These are phyloP conservation scores for Cephus rjabovi DNA, from an alignment of 2,888 invertebrate genomes.

Conservation along the genomic window DNA sequence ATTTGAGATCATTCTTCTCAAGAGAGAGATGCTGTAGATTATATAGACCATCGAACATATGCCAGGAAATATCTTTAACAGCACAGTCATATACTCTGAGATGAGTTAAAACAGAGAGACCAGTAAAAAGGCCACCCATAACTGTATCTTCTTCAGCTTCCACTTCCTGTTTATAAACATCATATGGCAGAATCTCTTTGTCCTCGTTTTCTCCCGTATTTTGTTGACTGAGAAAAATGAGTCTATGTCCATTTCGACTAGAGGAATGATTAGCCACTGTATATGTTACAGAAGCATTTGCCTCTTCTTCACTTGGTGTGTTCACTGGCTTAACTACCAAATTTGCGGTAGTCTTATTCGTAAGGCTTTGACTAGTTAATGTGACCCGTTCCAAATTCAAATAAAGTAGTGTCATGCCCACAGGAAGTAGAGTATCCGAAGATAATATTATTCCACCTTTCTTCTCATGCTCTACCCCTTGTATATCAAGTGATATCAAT, in stretches of 20 bases:
- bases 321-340: conserved; percentile 51
- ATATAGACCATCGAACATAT: conserved; percentile 76
- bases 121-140: conserved; percentile 65
- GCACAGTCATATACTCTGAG: conserved; percentile 73
- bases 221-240: conserved; percentile 56
- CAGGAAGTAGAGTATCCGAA: conserved; percentile 49
- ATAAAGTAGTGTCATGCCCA: conserved; percentile 50
- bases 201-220: conserved; percentile 56
- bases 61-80: conserved; percentile 74
- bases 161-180: conserved; percentile 70
- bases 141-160: conserved; percentile 67
- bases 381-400: conserved; percentile 55
- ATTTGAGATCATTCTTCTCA: conserved; percentile 74
- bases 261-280: conserved; percentile 21
- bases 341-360: conserved; percentile 48
- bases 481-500: conserved; percentile 72
- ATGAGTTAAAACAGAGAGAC: conserved; percentile 70
- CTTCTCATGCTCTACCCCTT: conserved; percentile 66
- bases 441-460: conserved; percentile 48
- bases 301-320: conserved; percentile 23
- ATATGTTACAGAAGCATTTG: conserved; percentile 11
- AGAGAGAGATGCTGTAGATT: conserved; percentile 73
- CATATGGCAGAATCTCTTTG: conserved; percentile 74
- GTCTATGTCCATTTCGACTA: conserved; percentile 48
- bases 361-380: conserved; percentile 41